phyloP scores from a whole-genome alignment of 2,113 vertebrate genomes.

The Ptychochromis oligacanthus region DNA sequence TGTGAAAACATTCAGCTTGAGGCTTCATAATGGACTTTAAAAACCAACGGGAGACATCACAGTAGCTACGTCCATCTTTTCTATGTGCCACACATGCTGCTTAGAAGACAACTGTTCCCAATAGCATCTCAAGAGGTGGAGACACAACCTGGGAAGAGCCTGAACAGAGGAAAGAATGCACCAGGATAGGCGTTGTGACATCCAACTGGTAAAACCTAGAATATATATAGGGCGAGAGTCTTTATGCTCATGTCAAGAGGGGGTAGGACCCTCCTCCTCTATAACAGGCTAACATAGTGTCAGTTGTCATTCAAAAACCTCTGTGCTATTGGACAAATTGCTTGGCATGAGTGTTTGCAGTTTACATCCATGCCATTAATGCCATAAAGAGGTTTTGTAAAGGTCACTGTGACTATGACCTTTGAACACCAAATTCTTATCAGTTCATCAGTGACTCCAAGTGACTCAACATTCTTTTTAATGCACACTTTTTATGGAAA shows the following conservation, averaged over 20 bases:
- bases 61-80: not conserved
- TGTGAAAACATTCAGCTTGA: not conserved
- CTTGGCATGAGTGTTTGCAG: not conserved
- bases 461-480: not conserved
- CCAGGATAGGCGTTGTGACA: not conserved
- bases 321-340: not conserved
- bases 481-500: not conserved
- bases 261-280: not conserved
- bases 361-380: not conserved
- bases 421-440: not conserved
- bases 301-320: not conserved
- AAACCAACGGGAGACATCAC: not conserved
- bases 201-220: not conserved
- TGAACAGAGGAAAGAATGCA: not conserved
- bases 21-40: not conserved
- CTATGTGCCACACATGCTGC: not conserved
- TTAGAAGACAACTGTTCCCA: not conserved
- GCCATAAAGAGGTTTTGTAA: not conserved
- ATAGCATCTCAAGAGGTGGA: not conserved
- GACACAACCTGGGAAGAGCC: not conserved
- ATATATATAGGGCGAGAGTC: not conserved
- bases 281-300: not conserved
- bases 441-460: not conserved
- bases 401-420: not conserved
- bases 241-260: not conserved